Conservation (phyloP, 1,140 invertebrate species). For the Drosophila tsacasi region DNA sequence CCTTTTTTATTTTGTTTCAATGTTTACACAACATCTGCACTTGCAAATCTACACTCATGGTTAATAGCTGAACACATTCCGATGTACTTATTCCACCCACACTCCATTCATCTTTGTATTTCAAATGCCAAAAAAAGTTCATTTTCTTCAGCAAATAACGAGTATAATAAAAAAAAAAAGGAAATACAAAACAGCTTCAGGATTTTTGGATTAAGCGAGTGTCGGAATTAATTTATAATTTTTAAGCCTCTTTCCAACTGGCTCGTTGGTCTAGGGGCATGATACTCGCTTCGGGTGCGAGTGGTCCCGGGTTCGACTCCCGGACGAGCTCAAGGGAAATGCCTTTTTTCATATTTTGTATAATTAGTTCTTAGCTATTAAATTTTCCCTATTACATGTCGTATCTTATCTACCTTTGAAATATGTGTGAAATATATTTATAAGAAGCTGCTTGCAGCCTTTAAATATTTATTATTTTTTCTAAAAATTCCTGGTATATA, state of each 20-base stretch:
- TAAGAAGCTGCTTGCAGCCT: neutral
- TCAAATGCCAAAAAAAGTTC: neutral
- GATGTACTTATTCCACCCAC: neutral
- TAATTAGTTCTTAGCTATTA: too few species aligned
- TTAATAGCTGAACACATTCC: neutral
- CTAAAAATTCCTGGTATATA: neutral
- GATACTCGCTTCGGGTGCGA: slow-evolving; percentile 90
- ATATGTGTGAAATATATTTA: neutral
- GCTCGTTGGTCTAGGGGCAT: slow-evolving; percentile 82
- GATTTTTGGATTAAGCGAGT: too few species aligned
- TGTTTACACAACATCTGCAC: neutral
- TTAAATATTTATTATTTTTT: neutral
- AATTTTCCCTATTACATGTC: too few species aligned
- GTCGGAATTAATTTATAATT: too few species aligned
- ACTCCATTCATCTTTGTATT: neutral
- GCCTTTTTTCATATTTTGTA: too few species aligned
- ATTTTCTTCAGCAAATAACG: neutral
- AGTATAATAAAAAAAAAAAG: neutral
- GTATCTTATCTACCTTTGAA: neutral
- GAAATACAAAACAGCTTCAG: neutral
- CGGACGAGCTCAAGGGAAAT: slow-evolving; percentile 88
- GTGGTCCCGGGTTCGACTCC: slow-evolving; percentile 94
- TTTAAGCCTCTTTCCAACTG: neutral
- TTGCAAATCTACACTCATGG: neutral
- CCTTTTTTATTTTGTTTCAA: neutral